phyloP scores from a whole-genome alignment of 2,888 invertebrate genomes.

The Eupsilia transversa region DNA sequence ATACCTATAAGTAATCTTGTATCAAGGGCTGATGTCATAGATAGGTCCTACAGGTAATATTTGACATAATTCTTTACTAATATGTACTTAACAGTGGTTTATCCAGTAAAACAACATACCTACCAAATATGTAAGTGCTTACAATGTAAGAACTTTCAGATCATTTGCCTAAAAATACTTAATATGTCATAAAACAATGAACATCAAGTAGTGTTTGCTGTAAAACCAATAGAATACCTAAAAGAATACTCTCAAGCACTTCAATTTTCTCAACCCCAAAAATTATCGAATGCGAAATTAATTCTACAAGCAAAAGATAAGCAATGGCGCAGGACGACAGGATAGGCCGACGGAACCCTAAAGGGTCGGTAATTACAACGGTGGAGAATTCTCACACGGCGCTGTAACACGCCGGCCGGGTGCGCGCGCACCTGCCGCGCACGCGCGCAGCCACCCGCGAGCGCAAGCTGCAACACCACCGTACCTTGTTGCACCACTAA shows the following conservation, averaged over 20 bases:
- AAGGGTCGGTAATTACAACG: conserved; percentile 81
- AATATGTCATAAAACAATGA: neutral
- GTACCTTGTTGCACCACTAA: conserved; percentile 63
- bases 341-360: conserved; percentile 67
- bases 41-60: neutral
- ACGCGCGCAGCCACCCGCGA: conserved; percentile 66
- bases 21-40: conserved; percentile 12
- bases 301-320: conserved; percentile 43
- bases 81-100: neutral
- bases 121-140: neutral
- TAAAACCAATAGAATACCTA: neutral
- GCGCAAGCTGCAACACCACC: conserved; percentile 63
- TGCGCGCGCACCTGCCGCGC: conserved; percentile 86
- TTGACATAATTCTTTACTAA: neutral
- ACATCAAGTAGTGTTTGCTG: neutral
- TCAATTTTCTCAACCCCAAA: conserved; percentile 1
- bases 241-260: neutral
- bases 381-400: conserved; percentile 79
- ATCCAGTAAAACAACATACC: neutral
- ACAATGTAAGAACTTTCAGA: neutral
- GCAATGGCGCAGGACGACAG: conserved; percentile 18
- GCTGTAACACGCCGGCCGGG: conserved; percentile 82
- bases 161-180: neutral
- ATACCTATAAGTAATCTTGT: conserved; percentile 11
- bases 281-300: conserved; percentile 21